Evolutionary conservation across 1,140 invertebrate genomes (phyloP).

Genomic region (Cryptotermes secundus): DNA sequence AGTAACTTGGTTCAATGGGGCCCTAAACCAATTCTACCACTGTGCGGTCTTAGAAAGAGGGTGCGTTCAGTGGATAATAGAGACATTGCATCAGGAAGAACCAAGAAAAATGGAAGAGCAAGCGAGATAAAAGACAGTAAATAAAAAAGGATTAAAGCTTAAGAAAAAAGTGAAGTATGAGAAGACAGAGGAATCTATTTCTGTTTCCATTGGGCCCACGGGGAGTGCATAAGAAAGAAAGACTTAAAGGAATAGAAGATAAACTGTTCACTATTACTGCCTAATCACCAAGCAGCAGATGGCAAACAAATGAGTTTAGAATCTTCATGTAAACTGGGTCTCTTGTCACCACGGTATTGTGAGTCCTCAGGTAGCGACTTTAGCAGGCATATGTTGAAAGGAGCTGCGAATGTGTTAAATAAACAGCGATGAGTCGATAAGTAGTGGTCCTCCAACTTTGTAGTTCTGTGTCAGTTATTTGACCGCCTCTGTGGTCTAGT

Average conservation of each 20-base stretch:
- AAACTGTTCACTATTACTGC: not conserved
- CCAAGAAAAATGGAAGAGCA: not conserved
- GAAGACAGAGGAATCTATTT: slow-evolving; percentile 27
- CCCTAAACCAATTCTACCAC: no score
- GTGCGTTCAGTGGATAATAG: not conserved
- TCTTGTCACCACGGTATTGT: no score
- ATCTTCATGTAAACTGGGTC: no score
- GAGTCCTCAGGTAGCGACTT: no score
- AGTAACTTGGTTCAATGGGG: no score
- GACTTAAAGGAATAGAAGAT: no score
- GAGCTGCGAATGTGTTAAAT: no score
- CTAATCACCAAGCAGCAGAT: not conserved
- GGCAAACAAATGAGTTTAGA: not conserved
- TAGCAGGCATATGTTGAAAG: no score
- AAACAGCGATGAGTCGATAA: no score
- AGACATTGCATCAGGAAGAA: not conserved
- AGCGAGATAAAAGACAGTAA: not conserved
- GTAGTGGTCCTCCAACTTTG: no score
- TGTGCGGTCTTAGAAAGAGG: not conserved
- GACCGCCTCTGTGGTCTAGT: no score
- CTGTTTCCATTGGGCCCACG: slow-evolving; percentile 27
- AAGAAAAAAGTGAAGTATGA: slow-evolving; percentile 7
- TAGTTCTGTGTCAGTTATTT: no score
- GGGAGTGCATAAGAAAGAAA: not conserved
- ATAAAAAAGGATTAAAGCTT: not conserved